These are phyloP conservation scores for Noctuana brunneofusca DNA, from an alignment of 2,888 invertebrate species.

Conservation along the genomic window DNA sequence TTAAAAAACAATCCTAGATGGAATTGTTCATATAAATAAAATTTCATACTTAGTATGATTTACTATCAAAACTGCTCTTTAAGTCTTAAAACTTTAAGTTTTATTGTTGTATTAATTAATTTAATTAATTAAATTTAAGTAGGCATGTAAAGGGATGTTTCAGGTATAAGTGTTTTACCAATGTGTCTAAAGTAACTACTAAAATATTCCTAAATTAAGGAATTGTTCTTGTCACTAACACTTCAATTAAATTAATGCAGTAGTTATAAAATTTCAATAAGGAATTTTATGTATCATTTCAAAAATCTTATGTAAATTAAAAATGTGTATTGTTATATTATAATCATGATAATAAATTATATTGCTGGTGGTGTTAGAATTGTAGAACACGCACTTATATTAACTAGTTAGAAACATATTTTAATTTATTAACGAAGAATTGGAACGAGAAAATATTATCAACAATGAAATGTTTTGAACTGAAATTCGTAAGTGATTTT, in stretches of 20 bases:
- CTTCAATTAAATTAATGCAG: not conserved
- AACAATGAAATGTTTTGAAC: conserved; percentile 41
- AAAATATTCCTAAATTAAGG: conserved; percentile 2
- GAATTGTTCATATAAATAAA: too few relatives aligned
- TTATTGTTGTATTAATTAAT: not conserved
- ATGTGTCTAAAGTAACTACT: not conserved
- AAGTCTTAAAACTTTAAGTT: not conserved
- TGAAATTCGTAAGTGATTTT: conserved; percentile 43
- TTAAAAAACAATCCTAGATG: too few relatives aligned
- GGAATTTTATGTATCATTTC: too few relatives aligned
- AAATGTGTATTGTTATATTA: too few relatives aligned
- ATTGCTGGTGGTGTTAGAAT: too few relatives aligned
- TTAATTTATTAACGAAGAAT: conserved; percentile 41
- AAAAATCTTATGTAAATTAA: too few relatives aligned
- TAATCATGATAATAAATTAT: too few relatives aligned
- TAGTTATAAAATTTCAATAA: too few relatives aligned
- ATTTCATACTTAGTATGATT: too few relatives aligned
- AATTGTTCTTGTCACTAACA: conserved; percentile 4
- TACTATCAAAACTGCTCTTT: too few relatives aligned
- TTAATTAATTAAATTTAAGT: not conserved
- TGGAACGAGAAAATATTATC: conserved; percentile 47
- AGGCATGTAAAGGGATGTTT: not conserved
- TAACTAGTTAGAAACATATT: not conserved
- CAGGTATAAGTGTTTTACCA: not conserved
- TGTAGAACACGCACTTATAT: not conserved